These are phyloP conservation scores for Portunus trituberculatus DNA, from an alignment of 1,140 invertebrate species.

Conservation along the genomic window DNA sequence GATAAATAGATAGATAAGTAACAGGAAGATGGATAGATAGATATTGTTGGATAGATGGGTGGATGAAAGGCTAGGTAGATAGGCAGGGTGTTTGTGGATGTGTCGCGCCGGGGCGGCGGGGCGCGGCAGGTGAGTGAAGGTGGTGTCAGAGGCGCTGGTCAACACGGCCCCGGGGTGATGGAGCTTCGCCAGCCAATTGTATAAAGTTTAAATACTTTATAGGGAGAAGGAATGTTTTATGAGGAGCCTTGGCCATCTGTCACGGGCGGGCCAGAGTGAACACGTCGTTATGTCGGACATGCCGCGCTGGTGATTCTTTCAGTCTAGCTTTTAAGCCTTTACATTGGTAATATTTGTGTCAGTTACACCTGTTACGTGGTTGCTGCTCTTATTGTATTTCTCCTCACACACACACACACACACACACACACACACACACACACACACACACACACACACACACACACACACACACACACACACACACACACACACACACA, in stretches of 20 bases:
- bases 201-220: slow-evolving; percentile 66
- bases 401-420: no score
- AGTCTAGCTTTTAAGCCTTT: neutral
- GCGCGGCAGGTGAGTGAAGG: slow-evolving; percentile 23
- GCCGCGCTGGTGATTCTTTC: slow-evolving; percentile 24
- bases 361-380: slow-evolving; percentile 18
- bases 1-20: neutral
- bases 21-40: neutral
- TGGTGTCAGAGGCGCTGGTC: neutral
- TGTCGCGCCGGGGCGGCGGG: neutral
- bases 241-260: slow-evolving; percentile 42
- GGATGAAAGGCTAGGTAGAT: neutral
- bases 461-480: no score
- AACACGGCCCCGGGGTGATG: slow-evolving; percentile 36
- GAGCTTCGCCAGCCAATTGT: slow-evolving; percentile 23
- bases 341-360: slow-evolving; percentile 14
- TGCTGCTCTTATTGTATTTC: neutral
- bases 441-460: no score
- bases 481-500: no score
- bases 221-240: slow-evolving; percentile 47
- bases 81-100: neutral
- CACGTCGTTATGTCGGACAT: slow-evolving; percentile 21
- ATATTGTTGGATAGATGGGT: neutral
- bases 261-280: slow-evolving; percentile 46
- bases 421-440: no score